Percentiles rank a stretch among this genome's conserved stretches.
These are phyloP conservation scores for Crotalus horridus DNA, from an alignment of 2,113 vertebrate genomes.

Conservation along the genomic window DNA sequence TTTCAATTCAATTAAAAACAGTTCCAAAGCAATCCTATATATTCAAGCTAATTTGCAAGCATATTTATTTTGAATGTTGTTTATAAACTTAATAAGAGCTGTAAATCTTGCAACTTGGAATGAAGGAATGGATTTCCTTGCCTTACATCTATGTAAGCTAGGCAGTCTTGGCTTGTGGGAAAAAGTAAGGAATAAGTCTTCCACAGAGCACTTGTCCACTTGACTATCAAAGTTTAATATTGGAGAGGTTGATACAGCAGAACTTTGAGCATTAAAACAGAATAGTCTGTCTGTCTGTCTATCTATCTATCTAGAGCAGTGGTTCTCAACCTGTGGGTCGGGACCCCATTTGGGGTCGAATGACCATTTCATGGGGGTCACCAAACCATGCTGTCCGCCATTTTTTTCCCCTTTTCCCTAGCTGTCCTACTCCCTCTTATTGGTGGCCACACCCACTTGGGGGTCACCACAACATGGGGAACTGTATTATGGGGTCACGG, in stretches of 20 bases:
- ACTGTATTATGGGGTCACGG: no score
- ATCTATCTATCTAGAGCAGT: not conserved
- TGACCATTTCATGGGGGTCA: no score
- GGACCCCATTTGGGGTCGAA: no score
- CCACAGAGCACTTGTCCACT: not conserved
- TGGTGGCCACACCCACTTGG: no score
- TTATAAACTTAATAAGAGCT: not conserved
- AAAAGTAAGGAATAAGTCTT: not conserved
- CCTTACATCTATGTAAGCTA: not conserved
- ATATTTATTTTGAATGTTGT: not conserved
- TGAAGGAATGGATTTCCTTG: not conserved
- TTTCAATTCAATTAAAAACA: not conserved
- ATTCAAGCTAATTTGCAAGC: not conserved
- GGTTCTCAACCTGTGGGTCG: no score
- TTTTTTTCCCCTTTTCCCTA: no score
- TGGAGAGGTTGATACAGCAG: not conserved
- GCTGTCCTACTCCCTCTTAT: no score
- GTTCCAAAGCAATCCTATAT: not conserved
- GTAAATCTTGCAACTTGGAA: not conserved
- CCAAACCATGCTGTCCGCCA: no score
- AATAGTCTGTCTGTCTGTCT: no score
- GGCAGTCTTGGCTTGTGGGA: not conserved
- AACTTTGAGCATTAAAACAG: not conserved
- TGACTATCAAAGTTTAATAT: not conserved
- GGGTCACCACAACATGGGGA: no score